Evolutionary conservation across 2,888 invertebrate genomes (phyloP).

Genomic region (Pollenia amentaria): DNA sequence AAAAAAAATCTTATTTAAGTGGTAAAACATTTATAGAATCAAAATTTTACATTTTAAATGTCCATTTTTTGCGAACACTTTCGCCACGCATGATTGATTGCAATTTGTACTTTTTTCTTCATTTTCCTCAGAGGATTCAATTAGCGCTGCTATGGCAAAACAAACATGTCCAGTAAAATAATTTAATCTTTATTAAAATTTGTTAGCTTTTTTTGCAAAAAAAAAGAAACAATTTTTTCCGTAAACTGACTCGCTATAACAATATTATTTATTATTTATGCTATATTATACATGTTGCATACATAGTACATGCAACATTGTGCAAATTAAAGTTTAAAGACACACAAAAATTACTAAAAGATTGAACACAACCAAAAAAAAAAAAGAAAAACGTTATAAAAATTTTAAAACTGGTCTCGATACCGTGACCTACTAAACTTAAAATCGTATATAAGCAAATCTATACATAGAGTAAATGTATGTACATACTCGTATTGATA

Average conservation of each 20-base stretch:
- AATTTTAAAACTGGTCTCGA: constrained; percentile 69
- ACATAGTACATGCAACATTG: constrained; percentile 19
- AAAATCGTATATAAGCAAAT: constrained; percentile 46
- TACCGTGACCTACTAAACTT: constrained; percentile 73
- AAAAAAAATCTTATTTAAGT: neutral
- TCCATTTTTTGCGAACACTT: neutral
- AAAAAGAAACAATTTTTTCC: neutral
- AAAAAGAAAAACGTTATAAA: constrained; percentile 50
- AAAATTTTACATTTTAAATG: neutral
- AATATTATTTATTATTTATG: constrained; percentile 15
- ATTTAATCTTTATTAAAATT: constrained; percentile 19
- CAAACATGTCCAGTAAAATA: neutral
- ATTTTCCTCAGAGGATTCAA: constrained; percentile 17
- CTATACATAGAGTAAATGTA: neutral
- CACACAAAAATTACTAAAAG: constrained; percentile 44
- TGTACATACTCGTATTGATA: neutral
- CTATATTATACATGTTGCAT: constrained; percentile 28
- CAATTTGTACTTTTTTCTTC: neutral
- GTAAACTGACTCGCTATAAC: neutral
- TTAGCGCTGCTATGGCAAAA: neutral
- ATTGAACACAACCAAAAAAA: neutral
- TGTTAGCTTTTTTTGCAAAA: neutral
- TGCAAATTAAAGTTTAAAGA: constrained; percentile 43
- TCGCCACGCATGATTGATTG: neutral
- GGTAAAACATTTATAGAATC: constrained; percentile 12